Percentiles rank a stretch among this genome's conserved stretches.
Conservation (phyloP, 2,888 invertebrate genomes). For the Aricia artaxerxes region DNA sequence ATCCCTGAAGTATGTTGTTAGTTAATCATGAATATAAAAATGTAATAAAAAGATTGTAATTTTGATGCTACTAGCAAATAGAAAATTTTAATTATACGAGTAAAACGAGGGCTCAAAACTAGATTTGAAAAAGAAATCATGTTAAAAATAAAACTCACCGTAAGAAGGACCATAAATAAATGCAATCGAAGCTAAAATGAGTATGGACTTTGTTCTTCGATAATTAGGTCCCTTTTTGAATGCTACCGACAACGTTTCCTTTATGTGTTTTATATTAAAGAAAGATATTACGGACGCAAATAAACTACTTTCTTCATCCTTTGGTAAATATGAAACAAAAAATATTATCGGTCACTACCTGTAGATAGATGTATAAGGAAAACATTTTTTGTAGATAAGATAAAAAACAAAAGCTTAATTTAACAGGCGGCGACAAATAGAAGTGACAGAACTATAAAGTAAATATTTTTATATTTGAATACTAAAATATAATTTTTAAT, state of each 20-base stretch:
- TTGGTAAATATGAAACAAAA: constrained; percentile 40
- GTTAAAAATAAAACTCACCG: constrained; percentile 52
- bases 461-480: too few relatives aligned
- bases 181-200: constrained; percentile 59
- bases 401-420: background rate
- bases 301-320: constrained; percentile 38
- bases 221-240: constrained; percentile 73
- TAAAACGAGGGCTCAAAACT: background rate
- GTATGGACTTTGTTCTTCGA: constrained; percentile 63
- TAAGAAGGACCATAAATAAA: constrained; percentile 68
- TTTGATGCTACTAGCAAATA: background rate
- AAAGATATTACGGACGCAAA: constrained; percentile 63
- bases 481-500: too few relatives aligned
- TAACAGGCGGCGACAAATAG: background rate
- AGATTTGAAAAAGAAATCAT: background rate
- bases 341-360: background rate
- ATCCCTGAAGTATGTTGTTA: constrained; percentile 15
- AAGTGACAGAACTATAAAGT: too few relatives aligned
- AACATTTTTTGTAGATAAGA: background rate
- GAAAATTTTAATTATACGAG: too few relatives aligned
- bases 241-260: constrained; percentile 72
- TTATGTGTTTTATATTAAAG: constrained; percentile 76
- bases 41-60: background rate
- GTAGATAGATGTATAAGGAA: background rate
- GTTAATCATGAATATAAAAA: background rate